Evolutionary conservation across 2,888 invertebrate species (phyloP).

Genomic region (Perizoma affinitatum): DNA sequence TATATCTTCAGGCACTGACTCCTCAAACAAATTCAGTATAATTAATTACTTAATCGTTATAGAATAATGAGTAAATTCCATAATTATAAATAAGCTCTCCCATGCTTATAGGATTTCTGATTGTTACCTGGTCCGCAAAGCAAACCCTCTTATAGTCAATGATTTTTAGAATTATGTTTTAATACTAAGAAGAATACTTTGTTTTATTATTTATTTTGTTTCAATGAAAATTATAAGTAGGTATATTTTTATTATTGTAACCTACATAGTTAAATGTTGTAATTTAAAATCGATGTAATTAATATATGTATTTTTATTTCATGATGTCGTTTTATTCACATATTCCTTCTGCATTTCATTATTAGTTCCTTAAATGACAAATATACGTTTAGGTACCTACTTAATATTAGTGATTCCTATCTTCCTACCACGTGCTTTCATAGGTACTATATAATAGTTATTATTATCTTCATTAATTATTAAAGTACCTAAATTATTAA

Average conservation of each 20-base stretch:
- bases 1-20: constrained; percentile 43
- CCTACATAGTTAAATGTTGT: constrained; percentile 84
- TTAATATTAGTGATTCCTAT: too few relatives aligned
- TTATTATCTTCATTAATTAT: too few relatives aligned
- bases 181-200: constrained; percentile 79
- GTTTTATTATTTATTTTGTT: constrained; percentile 83
- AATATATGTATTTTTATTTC: constrained; percentile 86
- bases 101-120: constrained; percentile 80
- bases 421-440: too few relatives aligned
- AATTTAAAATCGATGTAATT: constrained; percentile 84
- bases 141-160: constrained; percentile 79
- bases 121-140: constrained; percentile 79
- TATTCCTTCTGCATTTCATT: background rate
- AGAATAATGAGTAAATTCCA: constrained; percentile 81
- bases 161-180: constrained; percentile 77
- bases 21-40: constrained; percentile 67
- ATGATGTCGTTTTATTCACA: constrained; percentile 62
- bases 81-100: constrained; percentile 75
- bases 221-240: constrained; percentile 80
- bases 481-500: too few relatives aligned
- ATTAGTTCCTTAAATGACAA: background rate
- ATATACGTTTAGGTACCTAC: too few relatives aligned
- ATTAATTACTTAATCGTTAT: constrained; percentile 64
- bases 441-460: too few relatives aligned
- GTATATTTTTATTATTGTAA: constrained; percentile 84